Conservation (phyloP, 2,113 vertebrate genomes). For the Thunnus maccoyii region DNA sequence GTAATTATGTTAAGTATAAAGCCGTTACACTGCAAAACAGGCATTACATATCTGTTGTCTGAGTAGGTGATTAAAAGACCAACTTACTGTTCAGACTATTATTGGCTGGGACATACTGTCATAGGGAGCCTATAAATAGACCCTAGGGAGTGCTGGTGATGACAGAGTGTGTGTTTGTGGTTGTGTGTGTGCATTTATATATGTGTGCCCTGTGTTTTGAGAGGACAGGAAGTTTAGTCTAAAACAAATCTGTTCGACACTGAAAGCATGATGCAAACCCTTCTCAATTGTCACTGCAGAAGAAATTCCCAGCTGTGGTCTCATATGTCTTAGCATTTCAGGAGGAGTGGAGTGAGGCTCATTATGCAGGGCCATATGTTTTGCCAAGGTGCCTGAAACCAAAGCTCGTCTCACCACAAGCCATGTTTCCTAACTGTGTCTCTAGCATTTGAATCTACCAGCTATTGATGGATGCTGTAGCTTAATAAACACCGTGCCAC, state of each 20-base stretch:
- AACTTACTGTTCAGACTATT: slow-evolving; percentile 14
- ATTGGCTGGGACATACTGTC: slow-evolving; percentile 25
- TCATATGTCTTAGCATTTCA: not conserved
- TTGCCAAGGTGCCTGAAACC: not conserved
- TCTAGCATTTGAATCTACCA: not conserved
- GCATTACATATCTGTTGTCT: slow-evolving; percentile 20
- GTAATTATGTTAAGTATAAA: slow-evolving; percentile 36
- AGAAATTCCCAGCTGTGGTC: slow-evolving; percentile 39
- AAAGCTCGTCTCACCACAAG: not conserved
- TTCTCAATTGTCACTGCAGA: not conserved
- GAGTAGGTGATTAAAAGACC: slow-evolving; percentile 35
- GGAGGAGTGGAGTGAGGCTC: slow-evolving; percentile 2
- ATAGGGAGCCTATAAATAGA: slow-evolving; percentile 54
- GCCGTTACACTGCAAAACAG: slow-evolving; percentile 5
- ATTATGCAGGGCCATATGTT: slow-evolving; percentile 31
- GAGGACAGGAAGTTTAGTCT: not conserved
- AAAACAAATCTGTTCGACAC: not conserved
- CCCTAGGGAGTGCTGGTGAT: slow-evolving; percentile 20
- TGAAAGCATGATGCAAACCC: not conserved
- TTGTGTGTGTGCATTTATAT: not conserved
- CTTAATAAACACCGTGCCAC: not conserved
- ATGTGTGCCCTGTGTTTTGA: not conserved
- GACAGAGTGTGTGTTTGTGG: slow-evolving; percentile 12
- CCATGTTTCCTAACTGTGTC: not conserved
- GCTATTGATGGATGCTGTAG: not conserved